A percentile compares a stretch with the other conserved stretches of the same genome.
phyloP scores from a whole-genome alignment of 2,797 vertebrate species.

The Champsocephalus gunnari region DNA sequence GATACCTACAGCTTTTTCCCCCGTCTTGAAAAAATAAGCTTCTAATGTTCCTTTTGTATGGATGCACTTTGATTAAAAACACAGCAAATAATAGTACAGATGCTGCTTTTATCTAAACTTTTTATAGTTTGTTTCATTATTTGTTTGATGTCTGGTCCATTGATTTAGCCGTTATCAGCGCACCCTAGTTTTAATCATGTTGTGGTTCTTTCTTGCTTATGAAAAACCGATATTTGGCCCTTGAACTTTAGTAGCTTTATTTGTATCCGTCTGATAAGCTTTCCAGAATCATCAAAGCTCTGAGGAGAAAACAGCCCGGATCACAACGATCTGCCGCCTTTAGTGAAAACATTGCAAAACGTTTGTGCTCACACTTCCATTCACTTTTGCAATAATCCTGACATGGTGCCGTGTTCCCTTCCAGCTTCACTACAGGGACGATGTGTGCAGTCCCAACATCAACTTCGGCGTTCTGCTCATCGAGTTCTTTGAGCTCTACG shows the following conservation, averaged over 20 bases:
- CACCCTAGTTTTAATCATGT: no score
- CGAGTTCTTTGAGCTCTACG: conserved; percentile 99
- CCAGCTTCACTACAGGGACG: conserved; percentile 95
- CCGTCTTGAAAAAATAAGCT: no score
- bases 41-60: no score
- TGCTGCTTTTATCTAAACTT: no score
- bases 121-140: no score
- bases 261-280: not conserved
- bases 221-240: not conserved
- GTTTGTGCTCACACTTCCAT: not conserved
- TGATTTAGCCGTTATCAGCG: no score
- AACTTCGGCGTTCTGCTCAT: conserved; percentile 98
- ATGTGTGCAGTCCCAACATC: conserved; percentile 91
- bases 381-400: not conserved
- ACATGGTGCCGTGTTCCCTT: not conserved
- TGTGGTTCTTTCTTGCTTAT: not conserved
- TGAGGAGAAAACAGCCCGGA: not conserved
- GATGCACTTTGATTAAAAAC: no score
- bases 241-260: not conserved
- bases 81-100: no score
- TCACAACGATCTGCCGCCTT: not conserved
- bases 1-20: no score
- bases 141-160: no score
- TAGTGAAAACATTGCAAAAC: not conserved
- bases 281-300: not conserved